Evolutionary conservation across 2,888 invertebrate genomes (phyloP).

Genomic region (Helobdella robusta): DNA sequence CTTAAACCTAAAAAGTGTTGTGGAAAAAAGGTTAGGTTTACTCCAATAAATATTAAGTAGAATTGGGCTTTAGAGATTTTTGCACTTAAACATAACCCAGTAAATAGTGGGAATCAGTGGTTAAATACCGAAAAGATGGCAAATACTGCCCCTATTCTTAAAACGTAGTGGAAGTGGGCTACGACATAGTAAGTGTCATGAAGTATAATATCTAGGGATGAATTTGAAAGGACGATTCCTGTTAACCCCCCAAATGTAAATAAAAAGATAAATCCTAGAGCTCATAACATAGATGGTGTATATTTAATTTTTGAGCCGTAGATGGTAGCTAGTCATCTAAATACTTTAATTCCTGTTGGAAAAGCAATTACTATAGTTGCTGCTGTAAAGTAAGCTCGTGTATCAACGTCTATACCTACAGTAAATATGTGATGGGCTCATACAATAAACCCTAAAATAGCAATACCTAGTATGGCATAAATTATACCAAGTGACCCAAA

Average conservation of each 20-base stretch:
- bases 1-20: constrained; percentile 65
- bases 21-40: constrained; percentile 71
- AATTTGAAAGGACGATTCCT: constrained; percentile 55
- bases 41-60: constrained; percentile 62
- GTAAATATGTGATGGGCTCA: constrained; percentile 79
- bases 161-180: constrained; percentile 71
- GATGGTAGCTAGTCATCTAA: constrained; percentile 65
- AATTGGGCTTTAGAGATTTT: constrained; percentile 63
- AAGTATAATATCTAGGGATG: constrained; percentile 65
- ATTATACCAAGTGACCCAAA: constrained; percentile 65
- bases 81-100: constrained; percentile 57
- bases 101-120: constrained; percentile 64
- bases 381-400: constrained; percentile 72
- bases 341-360: constrained; percentile 74
- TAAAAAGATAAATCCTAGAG: constrained; percentile 67
- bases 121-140: constrained; percentile 64
- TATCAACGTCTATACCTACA: constrained; percentile 72
- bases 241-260: constrained; percentile 63
- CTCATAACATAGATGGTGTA: constrained; percentile 59
- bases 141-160: constrained; percentile 70
- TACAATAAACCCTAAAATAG: constrained; percentile 70
- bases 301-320: constrained; percentile 59
- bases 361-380: constrained; percentile 78
- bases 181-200: constrained; percentile 79
- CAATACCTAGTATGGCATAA: constrained; percentile 74